phyloP scores from a whole-genome alignment of 2,888 invertebrate species.

The Pharmacophagus antenor region DNA sequence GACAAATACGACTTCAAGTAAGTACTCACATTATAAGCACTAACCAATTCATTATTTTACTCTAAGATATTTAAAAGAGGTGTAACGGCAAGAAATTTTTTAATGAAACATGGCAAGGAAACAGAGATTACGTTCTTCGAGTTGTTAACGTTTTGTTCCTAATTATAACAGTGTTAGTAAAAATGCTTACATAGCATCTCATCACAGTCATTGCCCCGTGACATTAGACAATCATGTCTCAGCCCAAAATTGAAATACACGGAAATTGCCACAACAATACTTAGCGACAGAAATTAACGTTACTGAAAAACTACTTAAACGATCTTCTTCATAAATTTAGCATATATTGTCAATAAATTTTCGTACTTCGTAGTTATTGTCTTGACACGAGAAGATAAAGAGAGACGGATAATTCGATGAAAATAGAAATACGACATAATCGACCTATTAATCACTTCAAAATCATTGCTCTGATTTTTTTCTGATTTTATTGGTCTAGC shows the following conservation, averaged over 20 bases:
- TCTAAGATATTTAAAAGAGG: too few species aligned
- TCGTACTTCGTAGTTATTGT: not conserved
- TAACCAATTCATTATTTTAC: not conserved
- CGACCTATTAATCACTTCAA: not conserved
- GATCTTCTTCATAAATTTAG: too few species aligned
- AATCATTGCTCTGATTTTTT: not conserved
- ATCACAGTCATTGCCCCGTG: not conserved
- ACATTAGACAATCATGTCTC: not conserved
- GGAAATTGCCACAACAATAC: not conserved
- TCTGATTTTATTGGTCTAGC: not conserved
- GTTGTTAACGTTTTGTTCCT: too few species aligned
- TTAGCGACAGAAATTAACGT: not conserved
- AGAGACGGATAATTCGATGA: not conserved
- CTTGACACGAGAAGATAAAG: not conserved
- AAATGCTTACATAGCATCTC: not conserved
- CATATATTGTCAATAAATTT: too few species aligned
- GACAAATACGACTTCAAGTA: slow-evolving; percentile 78
- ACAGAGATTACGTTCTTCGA: too few species aligned
- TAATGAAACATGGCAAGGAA: too few species aligned
- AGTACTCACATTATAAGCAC: slow-evolving; percentile 45
- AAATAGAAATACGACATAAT: not conserved
- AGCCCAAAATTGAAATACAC: not conserved
- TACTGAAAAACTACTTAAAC: too few species aligned
- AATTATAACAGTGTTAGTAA: too few species aligned
- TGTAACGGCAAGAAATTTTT: too few species aligned